Base-by-base conservation (phyloP, 1,140 invertebrate species). In the Cyphomyrmex costatus region DNA sequence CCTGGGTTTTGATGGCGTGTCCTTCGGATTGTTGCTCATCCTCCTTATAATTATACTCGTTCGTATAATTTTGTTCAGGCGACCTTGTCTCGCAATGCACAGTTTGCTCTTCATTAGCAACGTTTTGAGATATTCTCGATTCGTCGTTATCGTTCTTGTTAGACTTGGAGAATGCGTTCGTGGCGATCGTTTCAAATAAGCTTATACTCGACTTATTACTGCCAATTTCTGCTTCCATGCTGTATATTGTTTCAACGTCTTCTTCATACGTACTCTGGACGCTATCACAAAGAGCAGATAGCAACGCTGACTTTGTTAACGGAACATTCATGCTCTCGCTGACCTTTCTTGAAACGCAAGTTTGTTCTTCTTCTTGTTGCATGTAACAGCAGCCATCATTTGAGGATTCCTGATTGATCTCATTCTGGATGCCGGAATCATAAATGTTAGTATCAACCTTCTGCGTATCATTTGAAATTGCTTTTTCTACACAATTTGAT, bases 281-380 rank as follows among this genome's bases (percentile, higher is more conserved):
- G 33, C 21, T 42, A n/a, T 21, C 30, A 49, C 42, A 60, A 16
- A 36, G 91, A 7, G 86, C 80, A 14, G 86, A 73, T 51, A 89
- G 89, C 0, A 91, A 85, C 0, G 63, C 14, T 42, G 83, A 27
- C 24, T 86, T 92, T 21, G 90, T 90, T 14, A 56, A 86, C 0
- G 93, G 92, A 46, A 95, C 94, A 60, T 93, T 92, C 27, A 94
- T 63, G 58, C 85, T 93, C 24, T 92, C 89, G 86, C 93, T 94
- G 12, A 91, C 89, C 71, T 90, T 92, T 58, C 92, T 87, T 0
- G 92, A 91, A 14, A 86, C 92, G 36, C 78, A 70, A 77, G 68
- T 30, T 1, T 83, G 65, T 3, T 86, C 85, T 56, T 92, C 88
- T 10, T 92, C 88, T 10, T 71, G 46, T 58, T 6, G 51, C 12